Percentiles rank a stretch among this genome's conserved stretches.
phyloP scores from a whole-genome alignment of 2,797 vertebrate genomes.

The Argyrosomus regius region DNA sequence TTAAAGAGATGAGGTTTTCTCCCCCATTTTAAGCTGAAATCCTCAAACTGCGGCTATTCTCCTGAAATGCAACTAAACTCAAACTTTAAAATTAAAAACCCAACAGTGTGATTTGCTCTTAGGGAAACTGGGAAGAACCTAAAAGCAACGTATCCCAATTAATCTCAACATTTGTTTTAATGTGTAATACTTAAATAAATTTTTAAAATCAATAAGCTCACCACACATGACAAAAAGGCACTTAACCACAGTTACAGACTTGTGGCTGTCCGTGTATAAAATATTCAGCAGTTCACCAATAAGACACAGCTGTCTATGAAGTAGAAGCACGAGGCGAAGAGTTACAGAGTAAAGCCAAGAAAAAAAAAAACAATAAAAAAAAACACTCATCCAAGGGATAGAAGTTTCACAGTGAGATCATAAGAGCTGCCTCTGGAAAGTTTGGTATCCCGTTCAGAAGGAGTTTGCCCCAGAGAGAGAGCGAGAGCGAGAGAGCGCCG shows the following conservation, averaged over 20 bases:
- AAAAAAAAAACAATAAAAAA: background rate
- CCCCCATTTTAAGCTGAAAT: slow-evolving; percentile 17
- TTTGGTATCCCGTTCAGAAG: slow-evolving; percentile 27
- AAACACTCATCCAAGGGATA: slow-evolving; percentile 26
- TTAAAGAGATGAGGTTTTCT: slow-evolving; percentile 26
- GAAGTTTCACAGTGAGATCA: slow-evolving; percentile 39
- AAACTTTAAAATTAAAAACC: background rate
- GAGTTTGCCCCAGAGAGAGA: slow-evolving; percentile 11
- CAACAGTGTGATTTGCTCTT: background rate
- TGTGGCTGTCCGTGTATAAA: slow-evolving; percentile 68
- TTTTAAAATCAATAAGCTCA: slow-evolving; percentile 59
- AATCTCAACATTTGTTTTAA: slow-evolving; percentile 6
- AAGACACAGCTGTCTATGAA: slow-evolving; percentile 30
- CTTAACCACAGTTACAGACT: slow-evolving; percentile 68
- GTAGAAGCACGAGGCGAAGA: slow-evolving; percentile 1
- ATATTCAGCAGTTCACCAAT: slow-evolving; percentile 70
- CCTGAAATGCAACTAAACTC: slow-evolving; percentile 17
- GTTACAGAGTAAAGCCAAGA: slow-evolving; percentile 26
- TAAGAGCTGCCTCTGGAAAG: slow-evolving; percentile 33
- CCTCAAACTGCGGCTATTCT: slow-evolving; percentile 23
- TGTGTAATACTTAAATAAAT: slow-evolving; percentile 22
- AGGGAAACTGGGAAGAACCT: background rate
- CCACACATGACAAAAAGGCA: slow-evolving; percentile 49
- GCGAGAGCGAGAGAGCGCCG: background rate
- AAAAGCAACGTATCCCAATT: background rate